Evolutionary conservation across 1,140 invertebrate species (phyloP).

Genomic region (Megathymus violae): DNA sequence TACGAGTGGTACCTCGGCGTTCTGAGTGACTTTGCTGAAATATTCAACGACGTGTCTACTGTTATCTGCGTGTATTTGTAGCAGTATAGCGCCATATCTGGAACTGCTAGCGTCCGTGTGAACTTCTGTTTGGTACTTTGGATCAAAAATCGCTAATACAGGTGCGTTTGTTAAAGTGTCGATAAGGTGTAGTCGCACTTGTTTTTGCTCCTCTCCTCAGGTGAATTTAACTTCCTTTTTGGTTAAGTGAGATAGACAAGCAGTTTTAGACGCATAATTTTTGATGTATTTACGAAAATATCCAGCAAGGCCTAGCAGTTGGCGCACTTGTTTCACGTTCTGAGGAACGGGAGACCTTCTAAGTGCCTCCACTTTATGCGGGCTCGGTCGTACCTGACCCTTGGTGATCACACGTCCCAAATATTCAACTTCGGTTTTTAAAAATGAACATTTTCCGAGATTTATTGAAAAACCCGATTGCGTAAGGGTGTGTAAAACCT

Average conservation of each 20-base stretch:
- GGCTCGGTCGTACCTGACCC: constrained; percentile 14
- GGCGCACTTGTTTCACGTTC: constrained; percentile 51
- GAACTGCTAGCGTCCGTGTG: constrained; percentile 30
- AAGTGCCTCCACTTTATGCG: constrained; percentile 41
- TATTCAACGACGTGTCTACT: constrained; percentile 16
- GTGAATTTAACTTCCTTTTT: constrained; percentile 8
- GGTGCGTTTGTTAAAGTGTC: constrained; percentile 21
- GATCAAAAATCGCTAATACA: constrained; percentile 23
- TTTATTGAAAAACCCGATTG: too few relatives aligned
- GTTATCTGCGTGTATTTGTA: constrained; percentile 9
- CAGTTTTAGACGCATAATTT: constrained; percentile 46
- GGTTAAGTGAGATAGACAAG: constrained; percentile 37
- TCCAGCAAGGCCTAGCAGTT: constrained; percentile 48
- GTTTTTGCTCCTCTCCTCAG: constrained; percentile 23
- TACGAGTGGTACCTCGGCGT: constrained; percentile 53
- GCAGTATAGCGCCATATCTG: constrained; percentile 23
- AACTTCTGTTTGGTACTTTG: constrained; percentile 17
- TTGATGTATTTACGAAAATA: constrained; percentile 62
- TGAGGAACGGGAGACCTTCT: constrained; percentile 49
- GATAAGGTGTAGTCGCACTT: constrained; percentile 12
- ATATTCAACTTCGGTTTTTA: neutral
- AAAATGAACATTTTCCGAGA: too few relatives aligned
- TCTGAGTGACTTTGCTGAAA: constrained; percentile 36
- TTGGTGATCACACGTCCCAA: constrained; percentile 7
- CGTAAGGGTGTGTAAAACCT: too few relatives aligned